Percentiles rank a stretch among this genome's conserved stretches.
Evolutionary conservation across 2,888 invertebrate species (phyloP).

Genomic region (Clanis bilineata): DNA sequence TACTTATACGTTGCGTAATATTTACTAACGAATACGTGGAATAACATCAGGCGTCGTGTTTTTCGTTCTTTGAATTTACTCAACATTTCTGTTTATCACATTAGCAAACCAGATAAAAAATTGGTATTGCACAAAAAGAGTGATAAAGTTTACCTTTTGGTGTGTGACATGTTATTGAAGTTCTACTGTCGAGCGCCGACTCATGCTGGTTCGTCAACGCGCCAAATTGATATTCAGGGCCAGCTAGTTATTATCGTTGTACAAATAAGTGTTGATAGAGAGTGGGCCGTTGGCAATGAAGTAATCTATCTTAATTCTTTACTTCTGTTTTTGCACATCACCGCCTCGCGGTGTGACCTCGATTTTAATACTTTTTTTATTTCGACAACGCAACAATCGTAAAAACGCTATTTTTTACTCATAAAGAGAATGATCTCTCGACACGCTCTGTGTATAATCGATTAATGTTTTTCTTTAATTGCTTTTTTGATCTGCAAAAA

Average conservation of each 20-base stretch:
- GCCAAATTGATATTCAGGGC: constrained; percentile 43
- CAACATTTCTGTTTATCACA: constrained; percentile 24
- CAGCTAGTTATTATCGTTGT: constrained; percentile 39
- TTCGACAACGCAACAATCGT: constrained; percentile 30
- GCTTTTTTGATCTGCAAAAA: constrained; percentile 35
- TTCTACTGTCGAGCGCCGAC: constrained; percentile 10
- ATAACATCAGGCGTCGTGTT: constrained; percentile 24
- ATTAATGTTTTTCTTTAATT: constrained; percentile 43
- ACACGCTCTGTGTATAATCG: constrained; percentile 38
- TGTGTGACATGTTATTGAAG: background rate
- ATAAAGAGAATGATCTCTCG: constrained; percentile 35
- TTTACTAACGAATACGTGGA: constrained; percentile 15
- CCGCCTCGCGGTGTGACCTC: constrained; percentile 45
- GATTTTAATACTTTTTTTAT: constrained; percentile 46
- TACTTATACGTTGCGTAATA: background rate
- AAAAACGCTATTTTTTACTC: constrained; percentile 32
- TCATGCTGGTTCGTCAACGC: constrained; percentile 29
- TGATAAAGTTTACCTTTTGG: constrained; percentile 15
- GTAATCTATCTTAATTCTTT: constrained; percentile 36
- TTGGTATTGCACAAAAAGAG: constrained; percentile 23
- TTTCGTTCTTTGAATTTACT: constrained; percentile 21
- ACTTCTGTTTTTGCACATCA: constrained; percentile 33
- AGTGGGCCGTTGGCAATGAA: constrained; percentile 33
- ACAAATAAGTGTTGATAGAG: constrained; percentile 35
- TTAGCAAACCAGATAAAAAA: constrained; percentile 23